Conservation (phyloP, 2,888 invertebrate genomes). For the Calameuta idolon region DNA sequence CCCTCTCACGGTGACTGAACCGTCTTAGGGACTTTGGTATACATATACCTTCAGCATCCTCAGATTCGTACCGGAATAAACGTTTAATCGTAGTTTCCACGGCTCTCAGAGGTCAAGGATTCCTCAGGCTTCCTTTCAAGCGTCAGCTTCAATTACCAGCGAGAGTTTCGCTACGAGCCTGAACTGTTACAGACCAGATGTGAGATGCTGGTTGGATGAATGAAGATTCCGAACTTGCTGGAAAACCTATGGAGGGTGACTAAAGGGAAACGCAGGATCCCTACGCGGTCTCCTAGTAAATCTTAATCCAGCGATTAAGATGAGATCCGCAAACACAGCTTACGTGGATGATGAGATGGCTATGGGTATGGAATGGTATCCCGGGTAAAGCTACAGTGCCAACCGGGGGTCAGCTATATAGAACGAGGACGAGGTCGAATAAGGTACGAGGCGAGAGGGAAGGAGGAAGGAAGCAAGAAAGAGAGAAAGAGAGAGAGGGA, state of each 20-base stretch:
- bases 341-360: slow-evolving; percentile 30
- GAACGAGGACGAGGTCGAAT: slow-evolving; percentile 23
- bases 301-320: slow-evolving; percentile 36
- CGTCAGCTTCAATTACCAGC: neutral
- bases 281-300: slow-evolving; percentile 18
- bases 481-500: slow-evolving; percentile 27
- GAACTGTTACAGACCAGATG: slow-evolving; percentile 22
- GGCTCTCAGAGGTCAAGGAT: neutral
- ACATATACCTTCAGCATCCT: neutral
- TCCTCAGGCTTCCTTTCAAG: neutral
- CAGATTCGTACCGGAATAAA: neutral
- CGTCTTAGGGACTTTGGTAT: neutral
- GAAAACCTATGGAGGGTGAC: neutral
- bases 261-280: neutral
- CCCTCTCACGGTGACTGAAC: neutral
- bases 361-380: slow-evolving; percentile 8
- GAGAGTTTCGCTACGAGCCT: slow-evolving; percentile 1
- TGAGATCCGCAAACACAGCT: slow-evolving; percentile 35
- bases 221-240: neutral
- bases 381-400: neutral
- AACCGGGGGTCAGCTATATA: neutral
- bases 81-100: neutral
- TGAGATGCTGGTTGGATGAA: slow-evolving; percentile 7
- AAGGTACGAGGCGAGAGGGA: slow-evolving; percentile 25
- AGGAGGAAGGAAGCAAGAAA: slow-evolving; percentile 28